Evolutionary conservation across 2,888 invertebrate genomes (phyloP), one percentile per base, ranked within the genome.

Genomic region (Drosophila rubida): DNA sequence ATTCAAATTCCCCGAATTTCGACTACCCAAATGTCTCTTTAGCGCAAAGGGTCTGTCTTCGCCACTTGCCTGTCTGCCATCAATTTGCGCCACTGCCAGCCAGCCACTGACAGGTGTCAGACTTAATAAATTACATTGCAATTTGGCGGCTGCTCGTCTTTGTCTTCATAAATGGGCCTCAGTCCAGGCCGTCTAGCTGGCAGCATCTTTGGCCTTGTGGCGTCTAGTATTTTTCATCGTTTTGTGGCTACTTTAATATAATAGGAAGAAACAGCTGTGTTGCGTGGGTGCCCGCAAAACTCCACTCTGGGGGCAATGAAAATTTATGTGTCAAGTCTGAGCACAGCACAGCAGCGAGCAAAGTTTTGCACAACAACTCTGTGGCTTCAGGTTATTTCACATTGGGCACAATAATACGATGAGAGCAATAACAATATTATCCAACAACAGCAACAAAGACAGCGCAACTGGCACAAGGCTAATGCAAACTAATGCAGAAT

Each of bases 401-500:
- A 75, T 71, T 80, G 78, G 61, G 80, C 70, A 69, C 69, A 78
- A 80, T 64, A 83, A 73, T 70, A 71, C 81, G 27, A 51, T 49
- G 45, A 58, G 42, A 41, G 27, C 51, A 80, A 81, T 66, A 75
- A 73, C 69, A 77, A 63, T 68, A 78, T 78, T 73, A 80, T 53
- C 62, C 69, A 58, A 41, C 63, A 51, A 45, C 14, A 41, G 25
- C 8, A 41, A 11, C 27, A 19, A 23, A 22, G 27, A 27, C 39
- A 49, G 13, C 27, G 39, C 44, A 59, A 62, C 41, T 57, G 51
- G 67, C 37, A 46, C 65, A 67, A 67, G 71, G 63, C 75, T 80
- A 78, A 78, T 74, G 63, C 84, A 65, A 80, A 76, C 71, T 81
- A 87, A 84, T 87, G 87, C 75, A 70, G 66, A 69, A 77, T 79